Percentiles rank a stretch among this genome's conserved stretches.
Conservation (phyloP, 2,113 vertebrate species). For the Leucopternis melanops region DNA sequence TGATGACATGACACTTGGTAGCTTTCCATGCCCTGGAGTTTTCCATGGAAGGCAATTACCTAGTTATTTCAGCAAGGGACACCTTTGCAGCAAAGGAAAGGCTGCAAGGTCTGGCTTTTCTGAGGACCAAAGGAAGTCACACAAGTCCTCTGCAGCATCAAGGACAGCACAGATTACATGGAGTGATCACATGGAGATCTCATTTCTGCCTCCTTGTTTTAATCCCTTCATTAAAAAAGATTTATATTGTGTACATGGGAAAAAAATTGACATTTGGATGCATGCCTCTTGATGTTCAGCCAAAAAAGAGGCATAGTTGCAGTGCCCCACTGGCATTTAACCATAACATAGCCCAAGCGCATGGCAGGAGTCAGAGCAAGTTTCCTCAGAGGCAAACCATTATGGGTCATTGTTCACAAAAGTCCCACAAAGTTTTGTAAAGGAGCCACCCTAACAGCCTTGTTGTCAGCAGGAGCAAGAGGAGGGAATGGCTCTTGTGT, state of each 20-base stretch:
- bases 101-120: neutral
- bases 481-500: neutral
- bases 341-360: neutral
- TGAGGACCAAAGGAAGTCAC: neutral
- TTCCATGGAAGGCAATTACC: neutral
- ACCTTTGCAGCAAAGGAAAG: neutral
- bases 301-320: neutral
- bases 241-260: neutral
- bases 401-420: neutral
- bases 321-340: neutral
- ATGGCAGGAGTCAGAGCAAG: neutral
- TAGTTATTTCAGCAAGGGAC: neutral
- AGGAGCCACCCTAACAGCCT: neutral
- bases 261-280: neutral
- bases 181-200: neutral
- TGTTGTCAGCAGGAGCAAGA: neutral
- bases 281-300: neutral
- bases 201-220: neutral
- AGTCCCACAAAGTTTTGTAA: neutral
- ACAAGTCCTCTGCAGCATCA: neutral
- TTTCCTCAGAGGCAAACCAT: neutral
- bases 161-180: neutral
- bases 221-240: neutral
- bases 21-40: neutral
- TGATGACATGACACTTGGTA: neutral